Evolutionary conservation across 2,888 invertebrate genomes (phyloP).

Genomic region (Palloptera scutellata): DNA sequence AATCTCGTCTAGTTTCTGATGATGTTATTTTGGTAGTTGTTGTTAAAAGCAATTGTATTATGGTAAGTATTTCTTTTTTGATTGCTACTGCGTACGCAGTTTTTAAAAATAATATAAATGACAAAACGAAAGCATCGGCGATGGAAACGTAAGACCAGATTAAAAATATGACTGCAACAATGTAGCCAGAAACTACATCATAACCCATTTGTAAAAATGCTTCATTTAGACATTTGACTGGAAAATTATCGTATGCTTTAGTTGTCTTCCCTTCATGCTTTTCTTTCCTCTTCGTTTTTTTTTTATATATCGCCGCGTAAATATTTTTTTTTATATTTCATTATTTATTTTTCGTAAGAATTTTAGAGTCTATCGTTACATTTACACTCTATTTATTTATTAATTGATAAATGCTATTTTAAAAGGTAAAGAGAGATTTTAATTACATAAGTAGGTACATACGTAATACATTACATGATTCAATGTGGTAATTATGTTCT

Average conservation of each 20-base stretch:
- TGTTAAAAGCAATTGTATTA: constrained; percentile 6
- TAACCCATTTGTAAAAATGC: constrained; percentile 55
- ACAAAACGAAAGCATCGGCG: constrained; percentile 53
- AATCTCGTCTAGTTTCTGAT: constrained; percentile 4
- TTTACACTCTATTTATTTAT: too few relatives aligned
- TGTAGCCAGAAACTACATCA: constrained; percentile 49
- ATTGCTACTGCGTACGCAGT: constrained; percentile 28
- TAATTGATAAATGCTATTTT: too few relatives aligned
- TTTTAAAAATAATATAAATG: constrained; percentile 49
- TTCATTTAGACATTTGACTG: constrained; percentile 57
- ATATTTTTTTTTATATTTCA: constrained; percentile 8
- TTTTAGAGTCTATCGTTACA: too few relatives aligned
- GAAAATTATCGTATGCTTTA: constrained; percentile 29
- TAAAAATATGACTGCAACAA: constrained; percentile 41
- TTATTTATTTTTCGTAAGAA: neutral
- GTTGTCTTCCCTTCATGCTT: neutral
- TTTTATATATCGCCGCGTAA: neutral
- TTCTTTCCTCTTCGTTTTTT: constrained; percentile 4
- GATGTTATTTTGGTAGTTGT: constrained; percentile 29
- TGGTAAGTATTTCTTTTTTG: too few relatives aligned
- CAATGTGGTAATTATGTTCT: too few relatives aligned
- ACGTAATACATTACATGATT: too few relatives aligned
- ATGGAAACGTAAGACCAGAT: constrained; percentile 43
- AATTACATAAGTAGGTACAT: too few relatives aligned
- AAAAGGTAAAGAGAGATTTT: too few relatives aligned